Evolutionary conservation across 2,888 invertebrate species (phyloP).

Genomic region (Catocala nupta): DNA sequence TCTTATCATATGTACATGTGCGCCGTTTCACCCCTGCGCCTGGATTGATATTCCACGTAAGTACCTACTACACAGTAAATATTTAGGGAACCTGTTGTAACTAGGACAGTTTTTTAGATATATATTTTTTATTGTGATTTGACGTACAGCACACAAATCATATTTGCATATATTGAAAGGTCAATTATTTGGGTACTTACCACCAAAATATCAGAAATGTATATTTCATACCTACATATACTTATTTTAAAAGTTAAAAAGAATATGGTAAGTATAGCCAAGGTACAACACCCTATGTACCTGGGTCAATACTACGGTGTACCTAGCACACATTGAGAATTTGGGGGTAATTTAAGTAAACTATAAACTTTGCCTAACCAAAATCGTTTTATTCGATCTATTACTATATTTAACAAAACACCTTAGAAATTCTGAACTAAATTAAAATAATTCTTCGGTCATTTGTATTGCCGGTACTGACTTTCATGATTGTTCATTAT

Average conservation of each 20-base stretch:
- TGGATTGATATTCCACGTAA: conserved; percentile 98
- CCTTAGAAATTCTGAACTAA: no score
- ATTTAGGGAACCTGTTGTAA: conserved; percentile 2
- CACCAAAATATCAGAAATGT: no score
- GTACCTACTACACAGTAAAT: conserved; percentile 56
- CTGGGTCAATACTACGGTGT: conserved; percentile 25
- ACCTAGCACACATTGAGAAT: conserved; percentile 22
- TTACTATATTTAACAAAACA: no score
- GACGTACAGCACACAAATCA: no score
- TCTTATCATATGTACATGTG: conserved; percentile 96
- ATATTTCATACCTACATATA: no score
- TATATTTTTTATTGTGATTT: conserved; percentile 3
- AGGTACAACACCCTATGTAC: conserved; percentile 14
- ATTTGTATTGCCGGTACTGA: neutral
- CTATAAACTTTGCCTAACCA: neutral
- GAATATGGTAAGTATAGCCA: no score
- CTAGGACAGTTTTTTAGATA: conserved; percentile 10
- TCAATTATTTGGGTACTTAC: no score
- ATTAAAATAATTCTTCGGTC: no score
- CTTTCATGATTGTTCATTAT: conserved; percentile 6
- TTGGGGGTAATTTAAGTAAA: conserved; percentile 17
- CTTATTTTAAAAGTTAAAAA: no score
- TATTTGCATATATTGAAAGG: no score
- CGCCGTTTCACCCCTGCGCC: conserved; percentile 96
- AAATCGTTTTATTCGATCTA: no score